Evolutionary conservation across 2,888 invertebrate genomes (phyloP).

Genomic region (Campaea margaritaria): DNA sequence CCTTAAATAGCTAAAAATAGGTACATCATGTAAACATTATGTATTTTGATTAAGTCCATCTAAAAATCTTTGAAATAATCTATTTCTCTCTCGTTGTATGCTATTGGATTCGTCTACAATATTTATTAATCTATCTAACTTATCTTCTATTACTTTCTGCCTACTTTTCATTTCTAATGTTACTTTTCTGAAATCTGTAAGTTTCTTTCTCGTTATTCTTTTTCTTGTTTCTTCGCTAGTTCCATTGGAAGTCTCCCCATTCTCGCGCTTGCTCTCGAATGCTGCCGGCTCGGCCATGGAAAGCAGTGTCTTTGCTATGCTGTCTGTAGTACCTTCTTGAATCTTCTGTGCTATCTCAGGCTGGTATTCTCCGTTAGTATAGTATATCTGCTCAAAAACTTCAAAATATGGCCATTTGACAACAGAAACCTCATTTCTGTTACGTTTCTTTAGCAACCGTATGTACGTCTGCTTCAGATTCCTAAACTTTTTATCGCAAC

Average conservation of each 20-base stretch:
- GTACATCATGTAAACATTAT: too few species aligned
- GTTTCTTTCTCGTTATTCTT: constrained; percentile 62
- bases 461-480: constrained; percentile 79
- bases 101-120: constrained; percentile 79
- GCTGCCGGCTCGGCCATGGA: constrained; percentile 61
- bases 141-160: constrained; percentile 74
- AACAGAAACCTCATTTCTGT: constrained; percentile 58
- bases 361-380: constrained; percentile 71
- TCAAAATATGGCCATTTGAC: constrained; percentile 80
- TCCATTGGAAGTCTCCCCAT: constrained; percentile 58
- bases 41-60: constrained; percentile 62
- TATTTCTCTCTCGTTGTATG: constrained; percentile 77
- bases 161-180: constrained; percentile 75
- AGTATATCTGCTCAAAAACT: constrained; percentile 74
- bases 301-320: constrained; percentile 68
- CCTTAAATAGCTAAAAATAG: constrained; percentile 1
- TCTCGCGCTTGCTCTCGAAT: constrained; percentile 54
- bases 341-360: constrained; percentile 74
- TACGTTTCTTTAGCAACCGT: constrained; percentile 71
- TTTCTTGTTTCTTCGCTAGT: constrained; percentile 64
- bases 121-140: constrained; percentile 76
- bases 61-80: constrained; percentile 73
- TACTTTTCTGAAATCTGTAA: constrained; percentile 71
- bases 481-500: constrained; percentile 78
- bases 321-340: constrained; percentile 65